Evolutionary conservation across 2,113 vertebrate species (phyloP).

Genomic region (Arenaria interpres): DNA sequence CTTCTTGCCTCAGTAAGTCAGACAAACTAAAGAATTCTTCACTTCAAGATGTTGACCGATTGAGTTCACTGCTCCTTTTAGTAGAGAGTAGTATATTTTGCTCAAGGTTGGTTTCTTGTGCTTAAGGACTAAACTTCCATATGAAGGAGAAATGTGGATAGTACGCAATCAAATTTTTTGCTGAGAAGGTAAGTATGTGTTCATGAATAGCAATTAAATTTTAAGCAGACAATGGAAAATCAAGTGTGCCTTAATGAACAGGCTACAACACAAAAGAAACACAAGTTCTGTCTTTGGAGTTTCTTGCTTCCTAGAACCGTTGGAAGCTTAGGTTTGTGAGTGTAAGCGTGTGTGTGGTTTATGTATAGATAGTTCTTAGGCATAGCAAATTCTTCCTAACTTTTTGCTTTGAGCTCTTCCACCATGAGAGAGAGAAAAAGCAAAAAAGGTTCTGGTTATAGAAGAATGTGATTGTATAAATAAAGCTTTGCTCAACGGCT

Average conservation of each 20-base stretch:
- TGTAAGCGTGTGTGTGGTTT: neutral
- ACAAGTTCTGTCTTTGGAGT: neutral
- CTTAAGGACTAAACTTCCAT: neutral
- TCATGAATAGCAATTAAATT: neutral
- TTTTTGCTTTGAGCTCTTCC: neutral
- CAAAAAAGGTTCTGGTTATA: neutral
- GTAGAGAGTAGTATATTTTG: neutral
- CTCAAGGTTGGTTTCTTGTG: neutral
- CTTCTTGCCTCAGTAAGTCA: neutral
- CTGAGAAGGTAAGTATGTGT: neutral
- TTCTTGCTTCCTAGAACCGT: neutral
- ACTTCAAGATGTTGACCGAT: neutral
- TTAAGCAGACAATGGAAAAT: neutral
- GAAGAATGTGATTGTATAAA: neutral
- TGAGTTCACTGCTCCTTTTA: neutral
- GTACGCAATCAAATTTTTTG: neutral
- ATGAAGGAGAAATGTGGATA: neutral
- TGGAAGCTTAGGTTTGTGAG: neutral
- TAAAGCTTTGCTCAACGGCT: neutral
- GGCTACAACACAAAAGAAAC: neutral
- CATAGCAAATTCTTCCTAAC: neutral
- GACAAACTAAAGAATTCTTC: neutral
- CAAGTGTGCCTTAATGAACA: neutral
- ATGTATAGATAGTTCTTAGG: neutral
- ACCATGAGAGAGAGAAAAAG: neutral